Conservation (phyloP, 2,888 invertebrate genomes). For the Machimus rusticus region DNA sequence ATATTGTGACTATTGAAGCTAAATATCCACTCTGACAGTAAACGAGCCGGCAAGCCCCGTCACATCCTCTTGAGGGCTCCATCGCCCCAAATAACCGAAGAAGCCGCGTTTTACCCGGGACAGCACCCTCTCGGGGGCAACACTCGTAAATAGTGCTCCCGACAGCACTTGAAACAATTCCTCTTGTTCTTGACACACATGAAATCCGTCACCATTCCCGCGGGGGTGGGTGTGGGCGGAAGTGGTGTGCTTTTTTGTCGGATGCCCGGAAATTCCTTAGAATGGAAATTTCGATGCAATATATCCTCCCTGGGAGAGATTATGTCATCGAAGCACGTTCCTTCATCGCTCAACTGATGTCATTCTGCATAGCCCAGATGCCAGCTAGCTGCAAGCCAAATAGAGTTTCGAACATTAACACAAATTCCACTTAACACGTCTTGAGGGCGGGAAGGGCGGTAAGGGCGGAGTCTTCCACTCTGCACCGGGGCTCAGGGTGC, state of each 20-base stretch:
- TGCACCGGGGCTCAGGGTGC: background rate
- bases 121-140: background rate
- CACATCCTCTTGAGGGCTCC: background rate
- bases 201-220: background rate
- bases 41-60: background rate
- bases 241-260: background rate
- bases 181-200: conserved; percentile 30
- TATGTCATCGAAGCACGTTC: conserved; percentile 32
- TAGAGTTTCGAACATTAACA: conserved; percentile 39
- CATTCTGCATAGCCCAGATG: conserved; percentile 19
- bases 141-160: background rate
- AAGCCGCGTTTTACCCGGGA: background rate
- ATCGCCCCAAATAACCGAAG: background rate
- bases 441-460: background rate
- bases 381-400: conserved; percentile 33
- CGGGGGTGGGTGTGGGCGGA: background rate
- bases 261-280: background rate
- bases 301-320: background rate
- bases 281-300: conserved; percentile 34
- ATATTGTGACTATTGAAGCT: background rate
- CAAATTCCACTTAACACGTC: conserved; percentile 40
- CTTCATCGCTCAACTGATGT: conserved; percentile 33
- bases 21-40: background rate
- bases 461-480: background rate
- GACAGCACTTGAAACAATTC: conserved; percentile 33